A percentile compares a stretch with the other conserved stretches of the same genome.
Conservation (phyloP, 1,140 invertebrate genomes). For the Bombus confusus region DNA sequence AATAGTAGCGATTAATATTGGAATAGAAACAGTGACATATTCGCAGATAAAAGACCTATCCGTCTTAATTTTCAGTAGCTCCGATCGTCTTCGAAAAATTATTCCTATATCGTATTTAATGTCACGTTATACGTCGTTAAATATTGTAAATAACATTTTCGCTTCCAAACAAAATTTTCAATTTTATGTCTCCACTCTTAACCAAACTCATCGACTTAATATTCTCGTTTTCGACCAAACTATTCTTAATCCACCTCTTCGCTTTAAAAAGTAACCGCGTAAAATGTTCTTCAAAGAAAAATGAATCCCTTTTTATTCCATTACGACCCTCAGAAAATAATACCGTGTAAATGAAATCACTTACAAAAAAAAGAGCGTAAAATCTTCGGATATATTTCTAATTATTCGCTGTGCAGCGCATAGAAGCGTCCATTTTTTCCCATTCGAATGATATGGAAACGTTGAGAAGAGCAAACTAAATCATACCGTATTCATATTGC, state of each 20-base stretch:
- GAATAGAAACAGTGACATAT: neutral
- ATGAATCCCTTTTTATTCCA: too few relatives aligned
- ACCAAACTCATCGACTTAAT: neutral
- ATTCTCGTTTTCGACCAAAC: neutral
- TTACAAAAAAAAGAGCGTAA: neutral
- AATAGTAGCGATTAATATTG: neutral
- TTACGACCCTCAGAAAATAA: neutral
- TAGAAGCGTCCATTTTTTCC: neutral
- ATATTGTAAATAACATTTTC: neutral
- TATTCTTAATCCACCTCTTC: neutral
- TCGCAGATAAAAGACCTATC: too few relatives aligned
- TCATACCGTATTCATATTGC: constrained; percentile 8
- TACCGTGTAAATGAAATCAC: neutral
- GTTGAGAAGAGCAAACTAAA: neutral
- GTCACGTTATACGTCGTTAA: neutral
- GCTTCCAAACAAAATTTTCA: neutral
- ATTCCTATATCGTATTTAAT: neutral
- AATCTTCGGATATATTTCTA: neutral
- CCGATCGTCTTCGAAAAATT: too few relatives aligned
- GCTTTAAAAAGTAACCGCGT: neutral
- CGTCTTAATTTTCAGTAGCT: too few relatives aligned
- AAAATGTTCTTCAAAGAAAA: too few relatives aligned
- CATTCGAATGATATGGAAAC: neutral
- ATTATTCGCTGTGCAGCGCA: neutral
- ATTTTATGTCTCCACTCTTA: too few relatives aligned